Evolutionary conservation across 1,140 invertebrate species (phyloP).

Genomic region (Ceratina japonica): DNA sequence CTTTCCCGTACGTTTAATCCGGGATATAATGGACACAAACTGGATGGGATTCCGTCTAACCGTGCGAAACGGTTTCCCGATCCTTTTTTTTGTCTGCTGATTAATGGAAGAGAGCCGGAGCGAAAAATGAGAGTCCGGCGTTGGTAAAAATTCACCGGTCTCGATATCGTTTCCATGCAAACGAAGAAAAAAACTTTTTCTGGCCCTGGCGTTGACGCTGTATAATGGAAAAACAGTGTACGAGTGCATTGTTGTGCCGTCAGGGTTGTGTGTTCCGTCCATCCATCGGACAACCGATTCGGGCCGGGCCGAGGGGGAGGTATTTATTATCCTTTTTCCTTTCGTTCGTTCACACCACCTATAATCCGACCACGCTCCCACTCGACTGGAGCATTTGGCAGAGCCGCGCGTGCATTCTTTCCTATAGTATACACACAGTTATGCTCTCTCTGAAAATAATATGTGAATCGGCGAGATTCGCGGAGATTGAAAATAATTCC

Average conservation of each 20-base stretch:
- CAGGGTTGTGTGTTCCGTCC: constrained; percentile 9
- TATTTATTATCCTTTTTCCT: constrained; percentile 29
- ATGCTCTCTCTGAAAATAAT: too few relatives aligned
- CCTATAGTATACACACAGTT: too few relatives aligned
- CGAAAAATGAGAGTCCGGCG: constrained; percentile 15
- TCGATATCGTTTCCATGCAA: neutral
- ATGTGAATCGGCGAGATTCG: neutral
- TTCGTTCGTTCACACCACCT: neutral
- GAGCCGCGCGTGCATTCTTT: neutral
- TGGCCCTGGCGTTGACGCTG: constrained; percentile 25
- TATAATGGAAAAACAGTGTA: constrained; percentile 69
- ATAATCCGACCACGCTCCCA: neutral
- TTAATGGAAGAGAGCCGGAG: neutral
- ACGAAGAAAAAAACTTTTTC: neutral
- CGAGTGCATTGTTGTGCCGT: constrained; percentile 1
- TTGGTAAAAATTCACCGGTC: neutral
- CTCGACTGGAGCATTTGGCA: constrained; percentile 11
- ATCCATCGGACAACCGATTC: constrained; percentile 23
- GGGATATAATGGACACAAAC: constrained; percentile 7
- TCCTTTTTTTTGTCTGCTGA: neutral
- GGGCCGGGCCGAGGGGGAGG: too few relatives aligned
- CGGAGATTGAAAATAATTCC: neutral
- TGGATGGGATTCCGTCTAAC: constrained; percentile 13
- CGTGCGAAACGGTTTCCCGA: neutral
- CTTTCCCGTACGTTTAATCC: constrained; percentile 5